A percentile compares a stretch with the other conserved stretches of the same genome.
Conservation (phyloP, 2,113 vertebrate genomes). For the Falcunculus frontatus region DNA sequence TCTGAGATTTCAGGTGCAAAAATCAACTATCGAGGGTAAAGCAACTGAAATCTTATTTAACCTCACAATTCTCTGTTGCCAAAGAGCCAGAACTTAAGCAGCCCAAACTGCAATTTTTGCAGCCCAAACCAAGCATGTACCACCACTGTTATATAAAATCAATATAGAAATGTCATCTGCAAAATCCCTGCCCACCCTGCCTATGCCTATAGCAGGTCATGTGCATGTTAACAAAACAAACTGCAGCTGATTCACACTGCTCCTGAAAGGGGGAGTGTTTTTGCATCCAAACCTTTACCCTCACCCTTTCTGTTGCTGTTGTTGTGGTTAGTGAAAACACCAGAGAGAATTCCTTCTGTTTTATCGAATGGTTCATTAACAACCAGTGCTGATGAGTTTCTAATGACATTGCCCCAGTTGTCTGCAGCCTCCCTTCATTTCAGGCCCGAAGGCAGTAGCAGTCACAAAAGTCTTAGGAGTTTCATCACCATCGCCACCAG, state of each 20-base stretch:
- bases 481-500: not conserved
- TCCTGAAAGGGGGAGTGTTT: not conserved
- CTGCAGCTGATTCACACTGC: not conserved
- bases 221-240: not conserved
- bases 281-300: not conserved
- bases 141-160: not conserved
- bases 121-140: not conserved
- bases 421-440: not conserved
- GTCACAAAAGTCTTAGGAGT: not conserved
- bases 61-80: not conserved
- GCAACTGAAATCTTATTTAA: not conserved
- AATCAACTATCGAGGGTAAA: not conserved
- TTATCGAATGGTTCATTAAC: constrained; percentile 31
- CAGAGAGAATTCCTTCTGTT: not conserved
- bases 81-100: not conserved
- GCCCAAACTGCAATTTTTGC: not conserved
- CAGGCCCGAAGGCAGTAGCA: not conserved
- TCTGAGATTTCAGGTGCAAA: not conserved
- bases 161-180: not conserved
- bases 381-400: not conserved
- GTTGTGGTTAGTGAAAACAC: not conserved
- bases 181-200: not conserved
- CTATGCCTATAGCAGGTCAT: not conserved
- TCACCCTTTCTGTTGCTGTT: not conserved
- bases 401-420: not conserved